phyloP scores from a whole-genome alignment of 30 jellyfish, hydroid and myxozoan species.

The Morbakka virulenta region DNA sequence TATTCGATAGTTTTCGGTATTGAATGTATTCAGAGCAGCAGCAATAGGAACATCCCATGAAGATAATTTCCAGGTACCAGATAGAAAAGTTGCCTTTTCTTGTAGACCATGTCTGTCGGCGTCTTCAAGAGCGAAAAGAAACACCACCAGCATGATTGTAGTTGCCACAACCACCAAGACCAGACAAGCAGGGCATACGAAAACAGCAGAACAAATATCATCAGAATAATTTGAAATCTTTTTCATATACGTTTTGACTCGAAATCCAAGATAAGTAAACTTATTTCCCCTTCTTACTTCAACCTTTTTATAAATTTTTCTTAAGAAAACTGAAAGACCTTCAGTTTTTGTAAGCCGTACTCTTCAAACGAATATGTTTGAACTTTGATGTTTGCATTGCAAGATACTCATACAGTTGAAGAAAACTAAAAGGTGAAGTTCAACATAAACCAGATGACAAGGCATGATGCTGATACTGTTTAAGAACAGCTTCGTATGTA shows the following conservation, averaged over 20 bases:
- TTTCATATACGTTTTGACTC: background rate
- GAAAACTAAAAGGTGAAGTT: slow-evolving; percentile 10
- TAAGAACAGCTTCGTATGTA: slow-evolving; percentile 12
- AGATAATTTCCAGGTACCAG: slow-evolving; percentile 35
- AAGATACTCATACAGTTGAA: slow-evolving; percentile 19
- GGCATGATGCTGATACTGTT: background rate
- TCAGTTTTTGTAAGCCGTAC: too few species aligned
- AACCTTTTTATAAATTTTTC: too few species aligned
- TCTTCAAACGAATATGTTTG: background rate
- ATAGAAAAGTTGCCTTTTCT: background rate
- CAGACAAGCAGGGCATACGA: slow-evolving; percentile 1
- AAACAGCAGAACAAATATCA: slow-evolving; percentile 1
- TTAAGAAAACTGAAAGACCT: background rate
- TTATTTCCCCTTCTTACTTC: too few species aligned
- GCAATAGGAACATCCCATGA: slow-evolving; percentile 40
- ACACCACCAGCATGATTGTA: background rate
- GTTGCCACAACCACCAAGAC: slow-evolving; percentile 1
- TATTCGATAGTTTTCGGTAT: too few species aligned
- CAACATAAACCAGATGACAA: slow-evolving; percentile 11
- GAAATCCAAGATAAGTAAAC: background rate
- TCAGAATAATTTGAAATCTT: slow-evolving; percentile 1
- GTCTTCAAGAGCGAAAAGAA: slow-evolving; percentile 29
- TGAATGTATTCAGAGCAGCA: background rate
- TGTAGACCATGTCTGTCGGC: slow-evolving; percentile 26
- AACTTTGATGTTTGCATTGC: background rate